phyloP scores from a whole-genome alignment of 2,113 vertebrate genomes.

The Podiceps cristatus region DNA sequence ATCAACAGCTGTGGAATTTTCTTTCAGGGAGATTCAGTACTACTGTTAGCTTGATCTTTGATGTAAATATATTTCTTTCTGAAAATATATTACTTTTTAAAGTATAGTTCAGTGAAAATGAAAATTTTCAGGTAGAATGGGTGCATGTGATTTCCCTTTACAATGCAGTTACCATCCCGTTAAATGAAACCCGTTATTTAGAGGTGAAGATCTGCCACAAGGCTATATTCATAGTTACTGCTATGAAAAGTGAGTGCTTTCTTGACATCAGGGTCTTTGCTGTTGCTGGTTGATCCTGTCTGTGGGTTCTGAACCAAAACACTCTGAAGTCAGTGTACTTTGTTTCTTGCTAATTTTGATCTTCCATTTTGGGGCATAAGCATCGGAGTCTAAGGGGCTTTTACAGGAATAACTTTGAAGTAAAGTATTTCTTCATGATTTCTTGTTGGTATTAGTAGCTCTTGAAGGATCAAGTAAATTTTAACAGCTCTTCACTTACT shows the following conservation, averaged over 20 bases:
- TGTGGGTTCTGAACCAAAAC: not conserved
- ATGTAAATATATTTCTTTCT: not conserved
- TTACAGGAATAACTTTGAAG: not conserved
- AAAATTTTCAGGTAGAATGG: not conserved
- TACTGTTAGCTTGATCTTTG: not conserved
- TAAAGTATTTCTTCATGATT: not conserved
- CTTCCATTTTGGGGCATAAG: not conserved
- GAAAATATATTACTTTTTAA: not conserved
- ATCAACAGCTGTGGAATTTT: not conserved
- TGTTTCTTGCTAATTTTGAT: not conserved
- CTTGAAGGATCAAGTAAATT: not conserved
- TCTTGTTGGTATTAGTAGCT: not conserved
- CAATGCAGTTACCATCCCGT: not conserved
- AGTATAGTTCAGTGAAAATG: not conserved
- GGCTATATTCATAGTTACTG: not conserved
- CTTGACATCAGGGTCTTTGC: not conserved
- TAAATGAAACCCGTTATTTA: not conserved
- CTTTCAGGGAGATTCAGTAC: not conserved
- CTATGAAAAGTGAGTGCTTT: not conserved
- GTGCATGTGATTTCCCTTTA: not conserved
- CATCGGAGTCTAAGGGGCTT: not conserved
- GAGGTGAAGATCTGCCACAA: not conserved
- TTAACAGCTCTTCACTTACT: not conserved
- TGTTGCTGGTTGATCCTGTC: not conserved
- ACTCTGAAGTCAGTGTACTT: not conserved